Evolutionary conservation across 1,140 invertebrate species (phyloP).

Genomic region (Drosophila kikkawai): DNA sequence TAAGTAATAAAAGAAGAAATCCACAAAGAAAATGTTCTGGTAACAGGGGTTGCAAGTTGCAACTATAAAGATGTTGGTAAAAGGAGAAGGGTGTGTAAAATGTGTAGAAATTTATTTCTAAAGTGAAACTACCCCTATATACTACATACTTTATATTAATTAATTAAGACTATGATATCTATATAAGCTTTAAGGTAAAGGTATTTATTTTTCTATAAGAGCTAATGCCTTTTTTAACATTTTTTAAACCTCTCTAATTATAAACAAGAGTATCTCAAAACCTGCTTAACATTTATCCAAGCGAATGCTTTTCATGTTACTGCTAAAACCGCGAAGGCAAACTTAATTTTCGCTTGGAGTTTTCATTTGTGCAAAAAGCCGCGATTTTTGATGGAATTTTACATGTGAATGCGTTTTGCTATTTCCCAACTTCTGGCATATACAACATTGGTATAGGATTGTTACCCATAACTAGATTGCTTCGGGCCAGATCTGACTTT

Average conservation of each 20-base stretch:
- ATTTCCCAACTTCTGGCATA: constrained; percentile 13
- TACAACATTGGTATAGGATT: neutral
- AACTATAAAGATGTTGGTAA: neutral
- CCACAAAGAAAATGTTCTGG: constrained; percentile 1
- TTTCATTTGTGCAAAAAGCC: constrained; percentile 71
- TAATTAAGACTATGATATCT: neutral
- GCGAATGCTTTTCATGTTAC: constrained; percentile 22
- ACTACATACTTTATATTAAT: neutral
- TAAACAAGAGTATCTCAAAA: constrained; percentile 9
- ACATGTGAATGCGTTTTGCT: constrained; percentile 56
- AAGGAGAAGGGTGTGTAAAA: neutral
- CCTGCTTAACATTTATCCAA: neutral
- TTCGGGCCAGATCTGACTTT: constrained; percentile 24
- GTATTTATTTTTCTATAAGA: neutral
- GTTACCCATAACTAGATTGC: neutral
- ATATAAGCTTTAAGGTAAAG: neutral
- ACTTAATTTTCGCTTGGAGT: constrained; percentile 70
- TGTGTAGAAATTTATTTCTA: neutral
- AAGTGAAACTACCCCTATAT: neutral
- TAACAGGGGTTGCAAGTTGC: constrained; percentile 26
- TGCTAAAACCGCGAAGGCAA: constrained; percentile 54
- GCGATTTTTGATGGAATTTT: constrained; percentile 83
- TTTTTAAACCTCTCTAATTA: neutral
- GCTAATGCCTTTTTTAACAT: neutral
- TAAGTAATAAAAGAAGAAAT: neutral